Percentiles rank a stretch among this genome's conserved stretches.
These are phyloP conservation scores for Geotrypetes seraphini DNA, from an alignment of 2,797 vertebrate species.

Conservation along the genomic window DNA sequence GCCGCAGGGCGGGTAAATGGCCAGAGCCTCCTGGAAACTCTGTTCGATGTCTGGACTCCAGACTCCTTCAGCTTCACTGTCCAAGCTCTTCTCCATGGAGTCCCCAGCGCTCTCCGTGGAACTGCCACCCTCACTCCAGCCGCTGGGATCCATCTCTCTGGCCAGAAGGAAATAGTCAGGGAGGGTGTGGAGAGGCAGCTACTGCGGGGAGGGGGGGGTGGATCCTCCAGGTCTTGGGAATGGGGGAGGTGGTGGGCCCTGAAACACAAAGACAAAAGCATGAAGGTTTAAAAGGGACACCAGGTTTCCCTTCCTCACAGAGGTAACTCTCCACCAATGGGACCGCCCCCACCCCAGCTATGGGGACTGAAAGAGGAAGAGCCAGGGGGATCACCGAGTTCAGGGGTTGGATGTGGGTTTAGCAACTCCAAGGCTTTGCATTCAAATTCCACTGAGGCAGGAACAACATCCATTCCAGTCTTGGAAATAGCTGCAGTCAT, in stretches of 20 bases:
- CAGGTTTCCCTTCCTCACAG: too few species aligned
- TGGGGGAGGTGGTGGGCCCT: background rate
- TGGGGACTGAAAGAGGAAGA: background rate
- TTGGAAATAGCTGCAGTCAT: too few species aligned
- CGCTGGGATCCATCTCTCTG: slow-evolving; percentile 11
- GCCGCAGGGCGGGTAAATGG: slow-evolving; percentile 23
- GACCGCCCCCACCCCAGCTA: too few species aligned
- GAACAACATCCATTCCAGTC: too few species aligned
- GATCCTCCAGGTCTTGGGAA: background rate
- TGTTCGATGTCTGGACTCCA: slow-evolving; percentile 28
- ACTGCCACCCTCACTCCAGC: slow-evolving; percentile 14
- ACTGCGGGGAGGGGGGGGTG: too few species aligned
- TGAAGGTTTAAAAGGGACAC: background rate
- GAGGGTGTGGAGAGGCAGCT: background rate
- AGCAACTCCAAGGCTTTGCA: too few species aligned
- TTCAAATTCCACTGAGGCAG: too few species aligned
- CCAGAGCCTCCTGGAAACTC: slow-evolving; percentile 23
- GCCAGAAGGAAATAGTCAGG: too few species aligned
- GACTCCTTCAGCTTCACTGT: slow-evolving; percentile 22
- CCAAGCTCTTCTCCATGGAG: slow-evolving; percentile 17
- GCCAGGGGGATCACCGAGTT: background rate
- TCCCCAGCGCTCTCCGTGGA: slow-evolving; percentile 10
- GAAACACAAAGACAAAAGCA: background rate
- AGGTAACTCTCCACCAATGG: too few species aligned
- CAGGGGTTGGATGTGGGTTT: background rate